These are phyloP conservation scores for Noctua pronuba DNA, from an alignment of 2,888 invertebrate species.

Conservation along the genomic window DNA sequence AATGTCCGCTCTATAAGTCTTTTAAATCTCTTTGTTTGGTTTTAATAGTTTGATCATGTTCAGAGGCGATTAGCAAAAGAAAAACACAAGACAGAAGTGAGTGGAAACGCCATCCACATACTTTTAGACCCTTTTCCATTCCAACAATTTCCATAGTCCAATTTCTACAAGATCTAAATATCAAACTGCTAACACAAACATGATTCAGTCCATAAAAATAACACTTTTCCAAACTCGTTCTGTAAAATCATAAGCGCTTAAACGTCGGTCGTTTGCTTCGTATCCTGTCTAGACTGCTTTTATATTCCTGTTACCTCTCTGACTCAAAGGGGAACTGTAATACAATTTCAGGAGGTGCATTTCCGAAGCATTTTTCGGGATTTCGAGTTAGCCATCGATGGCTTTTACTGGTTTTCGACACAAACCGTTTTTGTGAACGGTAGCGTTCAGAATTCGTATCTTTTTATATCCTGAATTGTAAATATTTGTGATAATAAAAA, in stretches of 20 bases:
- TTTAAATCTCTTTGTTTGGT: too few species aligned
- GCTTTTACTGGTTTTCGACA: slow-evolving; percentile 22
- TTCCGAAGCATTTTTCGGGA: slow-evolving; percentile 13
- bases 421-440: neutral
- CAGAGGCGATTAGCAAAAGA: neutral
- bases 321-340: slow-evolving; percentile 16
- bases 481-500: neutral
- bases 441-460: neutral
- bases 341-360: slow-evolving; percentile 20
- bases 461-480: neutral
- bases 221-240: neutral
- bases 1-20: too few species aligned
- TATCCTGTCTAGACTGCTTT: slow-evolving; percentile 63
- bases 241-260: slow-evolving; percentile 23
- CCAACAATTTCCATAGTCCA: neutral
- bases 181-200: neutral
- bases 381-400: slow-evolving; percentile 9
- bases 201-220: slow-evolving; percentile 1
- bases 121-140: neutral
- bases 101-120: neutral
- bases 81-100: neutral
- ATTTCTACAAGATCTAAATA: neutral
- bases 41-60: neutral
- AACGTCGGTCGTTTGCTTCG: slow-evolving; percentile 16
- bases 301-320: slow-evolving; percentile 31